A percentile compares a stretch with the other conserved stretches of the same genome.
These are phyloP conservation scores for Ranitomeya imitator DNA, from an alignment of 2,113 vertebrate species.

Conservation along the genomic window DNA sequence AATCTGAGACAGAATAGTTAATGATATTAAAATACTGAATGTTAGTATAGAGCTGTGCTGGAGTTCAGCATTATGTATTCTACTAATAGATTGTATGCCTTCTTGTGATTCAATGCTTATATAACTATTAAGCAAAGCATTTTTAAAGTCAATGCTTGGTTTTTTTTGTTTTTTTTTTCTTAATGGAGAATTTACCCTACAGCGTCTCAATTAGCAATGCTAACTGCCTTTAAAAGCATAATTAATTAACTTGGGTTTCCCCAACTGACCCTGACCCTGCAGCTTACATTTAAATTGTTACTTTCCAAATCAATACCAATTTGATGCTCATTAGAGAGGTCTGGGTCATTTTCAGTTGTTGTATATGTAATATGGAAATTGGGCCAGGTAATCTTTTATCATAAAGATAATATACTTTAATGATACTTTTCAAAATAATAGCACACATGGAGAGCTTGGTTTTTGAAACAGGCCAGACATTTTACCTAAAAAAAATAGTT, in stretches of 20 bases:
- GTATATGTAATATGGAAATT: neutral
- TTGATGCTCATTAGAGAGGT: neutral
- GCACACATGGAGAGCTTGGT: too few relatives aligned
- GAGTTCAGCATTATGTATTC: too few relatives aligned
- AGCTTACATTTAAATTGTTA: constrained; percentile 15
- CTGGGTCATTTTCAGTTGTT: neutral
- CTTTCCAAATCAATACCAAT: constrained; percentile 23
- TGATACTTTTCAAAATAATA: too few relatives aligned
- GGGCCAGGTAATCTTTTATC: neutral
- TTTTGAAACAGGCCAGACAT: too few relatives aligned
- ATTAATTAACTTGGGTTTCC: constrained; percentile 18
- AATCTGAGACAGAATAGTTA: too few relatives aligned
- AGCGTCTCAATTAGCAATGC: constrained; percentile 23
- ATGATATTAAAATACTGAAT: too few relatives aligned
- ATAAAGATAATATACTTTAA: neutral
- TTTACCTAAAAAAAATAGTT: too few relatives aligned
- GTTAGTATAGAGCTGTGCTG: too few relatives aligned
- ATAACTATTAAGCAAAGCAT: neutral
- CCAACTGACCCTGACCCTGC: constrained; percentile 21
- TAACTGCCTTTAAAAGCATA: constrained; percentile 5
- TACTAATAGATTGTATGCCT: too few relatives aligned
- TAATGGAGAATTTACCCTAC: neutral
- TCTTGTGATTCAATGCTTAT: neutral
- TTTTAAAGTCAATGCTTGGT: constrained; percentile 4
- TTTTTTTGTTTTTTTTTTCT: neutral